These are phyloP conservation scores for Tetheella fluctuosa DNA, from an alignment of 2,888 invertebrate genomes.

Conservation along the genomic window DNA sequence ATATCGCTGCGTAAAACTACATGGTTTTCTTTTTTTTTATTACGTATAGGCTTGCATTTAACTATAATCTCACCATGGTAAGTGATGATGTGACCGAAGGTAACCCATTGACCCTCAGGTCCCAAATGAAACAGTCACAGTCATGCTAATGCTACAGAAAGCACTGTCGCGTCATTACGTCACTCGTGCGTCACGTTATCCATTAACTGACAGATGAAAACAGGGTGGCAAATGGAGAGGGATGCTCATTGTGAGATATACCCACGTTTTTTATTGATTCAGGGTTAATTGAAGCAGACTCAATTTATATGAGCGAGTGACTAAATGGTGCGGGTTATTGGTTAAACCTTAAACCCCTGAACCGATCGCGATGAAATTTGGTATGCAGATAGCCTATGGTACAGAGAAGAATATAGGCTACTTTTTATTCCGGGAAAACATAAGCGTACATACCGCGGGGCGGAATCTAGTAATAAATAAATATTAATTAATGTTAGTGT, in stretches of 20 bases:
- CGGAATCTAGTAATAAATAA: no score
- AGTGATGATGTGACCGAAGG: no score
- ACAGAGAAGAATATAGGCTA: no score
- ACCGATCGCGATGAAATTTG: no score
- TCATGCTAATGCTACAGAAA: conserved; percentile 3
- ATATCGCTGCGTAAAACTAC: not conserved
- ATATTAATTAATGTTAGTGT: no score
- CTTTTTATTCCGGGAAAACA: no score
- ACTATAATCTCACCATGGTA: no score
- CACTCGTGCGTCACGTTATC: conserved; percentile 47
- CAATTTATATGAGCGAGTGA: conserved; percentile 28
- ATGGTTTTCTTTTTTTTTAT: no score
- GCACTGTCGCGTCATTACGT: conserved; percentile 43
- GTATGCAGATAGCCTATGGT: no score
- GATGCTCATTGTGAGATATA: conserved; percentile 33
- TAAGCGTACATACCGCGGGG: no score
- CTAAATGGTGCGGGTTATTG: not conserved
- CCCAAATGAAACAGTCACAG: conserved; percentile 1
- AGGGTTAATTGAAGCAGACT: conserved; percentile 48
- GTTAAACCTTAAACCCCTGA: not conserved
- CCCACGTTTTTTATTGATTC: conserved; percentile 50
- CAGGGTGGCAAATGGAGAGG: conserved; percentile 18
- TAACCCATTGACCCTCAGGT: no score
- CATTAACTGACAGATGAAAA: conserved; percentile 20
- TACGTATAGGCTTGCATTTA: no score